Conservation (phyloP, 2,797 vertebrate species). For the Microctenopoma steveboyesi region DNA sequence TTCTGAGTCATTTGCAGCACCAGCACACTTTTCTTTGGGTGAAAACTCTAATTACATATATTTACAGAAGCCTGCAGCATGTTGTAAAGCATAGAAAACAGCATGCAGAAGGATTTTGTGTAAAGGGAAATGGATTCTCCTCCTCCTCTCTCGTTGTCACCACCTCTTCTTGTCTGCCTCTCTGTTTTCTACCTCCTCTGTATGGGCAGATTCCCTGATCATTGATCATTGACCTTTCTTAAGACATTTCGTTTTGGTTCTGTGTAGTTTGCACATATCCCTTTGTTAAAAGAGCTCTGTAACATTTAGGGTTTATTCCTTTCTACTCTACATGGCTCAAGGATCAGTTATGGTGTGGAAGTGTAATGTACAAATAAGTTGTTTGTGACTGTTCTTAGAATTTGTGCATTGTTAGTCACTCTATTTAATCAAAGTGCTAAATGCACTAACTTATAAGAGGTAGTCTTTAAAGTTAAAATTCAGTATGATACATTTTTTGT, state of each 20-base stretch:
- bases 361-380: too few species aligned
- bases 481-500: background rate
- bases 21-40: conserved; percentile 29
- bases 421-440: background rate
- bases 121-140: background rate
- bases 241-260: too few species aligned
- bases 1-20: conserved; percentile 17
- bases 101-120: conserved; percentile 3
- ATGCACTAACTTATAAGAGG: too few species aligned
- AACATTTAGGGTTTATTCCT: too few species aligned
- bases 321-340: too few species aligned
- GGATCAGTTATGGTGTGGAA: too few species aligned
- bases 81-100: conserved; percentile 16
- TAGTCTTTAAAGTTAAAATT: background rate
- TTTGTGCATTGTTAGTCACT: background rate
- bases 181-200: too few species aligned
- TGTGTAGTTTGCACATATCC: too few species aligned
- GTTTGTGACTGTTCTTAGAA: background rate
- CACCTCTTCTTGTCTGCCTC: background rate
- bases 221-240: too few species aligned
- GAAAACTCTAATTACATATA: conserved; percentile 28
- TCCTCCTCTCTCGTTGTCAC: background rate
- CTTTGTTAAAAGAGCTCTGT: too few species aligned
- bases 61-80: conserved; percentile 10
- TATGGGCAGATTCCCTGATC: too few species aligned